phyloP scores from a whole-genome alignment of 2,888 invertebrate genomes.

The Phaedon cochleariae region DNA sequence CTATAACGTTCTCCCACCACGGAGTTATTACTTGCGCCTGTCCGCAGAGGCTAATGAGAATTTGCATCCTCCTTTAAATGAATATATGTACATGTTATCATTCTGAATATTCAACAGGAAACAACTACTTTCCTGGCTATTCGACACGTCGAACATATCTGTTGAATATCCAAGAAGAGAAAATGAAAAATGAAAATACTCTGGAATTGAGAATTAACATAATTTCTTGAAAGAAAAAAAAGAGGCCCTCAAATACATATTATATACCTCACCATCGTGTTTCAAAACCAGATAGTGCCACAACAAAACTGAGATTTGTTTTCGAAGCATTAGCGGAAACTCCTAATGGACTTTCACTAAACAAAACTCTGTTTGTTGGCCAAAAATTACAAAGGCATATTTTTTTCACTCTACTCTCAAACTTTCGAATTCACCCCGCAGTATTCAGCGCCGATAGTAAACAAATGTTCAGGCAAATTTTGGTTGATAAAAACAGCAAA shows the following conservation, averaged over 20 bases:
- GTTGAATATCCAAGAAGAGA: no score
- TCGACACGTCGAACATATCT: no score
- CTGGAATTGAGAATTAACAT: no score
- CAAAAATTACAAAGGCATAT: background rate
- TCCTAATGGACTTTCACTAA: background rate
- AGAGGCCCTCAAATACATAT: background rate
- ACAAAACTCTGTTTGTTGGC: background rate
- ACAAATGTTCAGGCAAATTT: slow-evolving; percentile 6
- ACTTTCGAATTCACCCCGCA: background rate
- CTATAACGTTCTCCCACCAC: no score
- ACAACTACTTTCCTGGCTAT: no score
- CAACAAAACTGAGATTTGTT: background rate
- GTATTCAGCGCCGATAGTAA: background rate
- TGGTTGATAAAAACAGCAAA: background rate
- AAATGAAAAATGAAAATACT: no score
- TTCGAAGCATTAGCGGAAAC: background rate
- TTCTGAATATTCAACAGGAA: no score
- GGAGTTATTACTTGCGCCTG: no score
- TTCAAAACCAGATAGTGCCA: background rate
- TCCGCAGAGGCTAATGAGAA: no score
- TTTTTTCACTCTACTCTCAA: background rate
- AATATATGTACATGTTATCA: no score
- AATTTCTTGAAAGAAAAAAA: no score
- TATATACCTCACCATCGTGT: background rate
- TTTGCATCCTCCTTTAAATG: no score